These are phyloP conservation scores for Drosophila ohnishii DNA, from an alignment of 1,140 invertebrate genomes.

Conservation along the genomic window DNA sequence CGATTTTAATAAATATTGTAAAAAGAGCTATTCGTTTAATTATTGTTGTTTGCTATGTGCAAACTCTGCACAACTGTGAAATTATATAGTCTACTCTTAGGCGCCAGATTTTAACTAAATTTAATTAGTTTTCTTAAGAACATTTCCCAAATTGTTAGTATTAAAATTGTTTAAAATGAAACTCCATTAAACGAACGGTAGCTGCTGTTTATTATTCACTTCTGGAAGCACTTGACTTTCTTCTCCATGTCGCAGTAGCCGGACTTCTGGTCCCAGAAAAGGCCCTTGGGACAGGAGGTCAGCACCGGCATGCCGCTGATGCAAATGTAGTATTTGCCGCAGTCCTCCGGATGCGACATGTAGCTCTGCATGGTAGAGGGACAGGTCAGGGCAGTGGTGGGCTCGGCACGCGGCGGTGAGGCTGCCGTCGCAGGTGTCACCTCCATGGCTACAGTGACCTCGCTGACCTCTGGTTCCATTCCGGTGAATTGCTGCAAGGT, in stretches of 20 bases:
- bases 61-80: neutral
- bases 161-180: neutral
- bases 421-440: constrained; percentile 8
- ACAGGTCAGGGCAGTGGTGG: constrained; percentile 36
- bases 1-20: too few species aligned
- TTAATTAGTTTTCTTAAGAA: neutral
- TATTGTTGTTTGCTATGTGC: neutral
- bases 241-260: constrained; percentile 67
- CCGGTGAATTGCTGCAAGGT: constrained; percentile 18
- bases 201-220: constrained; percentile 41
- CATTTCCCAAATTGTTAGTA: too few species aligned
- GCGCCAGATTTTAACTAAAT: neutral
- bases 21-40: neutral
- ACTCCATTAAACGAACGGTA: neutral
- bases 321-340: constrained; percentile 77
- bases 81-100: neutral
- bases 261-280: constrained; percentile 68
- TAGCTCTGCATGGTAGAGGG: constrained; percentile 64
- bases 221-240: constrained; percentile 69
- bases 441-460: constrained; percentile 10
- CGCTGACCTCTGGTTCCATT: constrained; percentile 4
- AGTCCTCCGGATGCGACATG: constrained; percentile 67
- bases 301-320: constrained; percentile 70
- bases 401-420: constrained; percentile 24
- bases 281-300: constrained; percentile 69